Base-by-base conservation (phyloP, 2,797 vertebrate species). In the Trachurus trachurus region DNA sequence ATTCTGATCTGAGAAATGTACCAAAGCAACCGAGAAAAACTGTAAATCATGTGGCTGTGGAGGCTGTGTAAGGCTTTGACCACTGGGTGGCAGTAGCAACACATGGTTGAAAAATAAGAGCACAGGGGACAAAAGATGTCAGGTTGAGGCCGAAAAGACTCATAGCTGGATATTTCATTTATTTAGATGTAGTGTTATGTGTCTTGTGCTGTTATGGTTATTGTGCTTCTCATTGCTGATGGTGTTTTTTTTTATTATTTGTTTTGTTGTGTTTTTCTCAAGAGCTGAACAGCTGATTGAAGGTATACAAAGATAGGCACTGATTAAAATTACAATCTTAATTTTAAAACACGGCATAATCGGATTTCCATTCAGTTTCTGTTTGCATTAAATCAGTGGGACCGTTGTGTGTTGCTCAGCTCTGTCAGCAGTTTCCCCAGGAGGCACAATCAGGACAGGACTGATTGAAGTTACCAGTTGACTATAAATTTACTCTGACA, bases 61-160 rank as follows among this genome's bases (percentile, higher is more conserved):
- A 16, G 39, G 57, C 62, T 71, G 50, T 76, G 22, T 22, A 1
- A 1, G 2, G 2, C 1, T 68, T 21, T 59, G 17, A 40, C 83
- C 94, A 88, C 86, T 83, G n/a, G 94, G 81, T 89, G 90, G 92
- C 91, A 95, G 92, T 91, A 93, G 83, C 74, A 82, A 65, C 69
- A 87, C 81, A 84, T 22, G 17, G 45, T 64, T 39, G 57, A 17
- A 45, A 6, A 53, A 13, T 4, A 8, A 61, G 47, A 67, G 64
- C 11, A 6, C 3, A 19, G 56, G 79, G 79, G 81, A 87, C 83
- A 90, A 88, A 84, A 88, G 80, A 74, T 6, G 19, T 9, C 40
- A 77, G 58, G 72, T 64, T 34, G 34, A 85, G 76, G 72, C 67
- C 82, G 71, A 39, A 4, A 62, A 65, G 53, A 72, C 59, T 56